phyloP scores from a whole-genome alignment of 1,140 invertebrate genomes.

The Penaeus indicus region DNA sequence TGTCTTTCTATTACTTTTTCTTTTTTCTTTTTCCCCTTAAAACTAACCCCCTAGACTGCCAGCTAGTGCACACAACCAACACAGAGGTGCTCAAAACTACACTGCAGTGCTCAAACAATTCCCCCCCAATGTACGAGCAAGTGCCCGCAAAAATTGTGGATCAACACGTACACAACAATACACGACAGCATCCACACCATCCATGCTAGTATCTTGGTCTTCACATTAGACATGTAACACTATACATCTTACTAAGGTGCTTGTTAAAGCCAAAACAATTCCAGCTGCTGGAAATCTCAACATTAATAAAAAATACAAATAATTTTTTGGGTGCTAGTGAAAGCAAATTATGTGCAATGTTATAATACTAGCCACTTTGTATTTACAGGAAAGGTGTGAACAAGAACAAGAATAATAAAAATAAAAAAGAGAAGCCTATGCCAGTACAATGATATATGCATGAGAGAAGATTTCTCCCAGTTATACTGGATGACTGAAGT shows the following conservation, averaged over 20 bases:
- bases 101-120: neutral
- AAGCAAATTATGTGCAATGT: constrained; percentile 28
- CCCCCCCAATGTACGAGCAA: neutral
- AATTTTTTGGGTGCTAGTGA: constrained; percentile 9
- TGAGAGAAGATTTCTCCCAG: too few species aligned
- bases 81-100: constrained; percentile 33
- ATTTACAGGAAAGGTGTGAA: constrained; percentile 6
- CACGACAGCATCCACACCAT: constrained; percentile 41
- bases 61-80: constrained; percentile 34
- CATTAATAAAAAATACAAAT: constrained; percentile 23
- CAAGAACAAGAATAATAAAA: too few species aligned
- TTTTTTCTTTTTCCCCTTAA: too few species aligned
- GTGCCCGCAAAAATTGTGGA: constrained; percentile 7
- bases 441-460: too few species aligned
- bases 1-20: too few species aligned
- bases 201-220: constrained; percentile 23
- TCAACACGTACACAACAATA: constrained; percentile 33
- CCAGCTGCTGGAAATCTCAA: neutral
- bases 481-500: too few species aligned
- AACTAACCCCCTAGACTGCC: neutral
- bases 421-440: too few species aligned
- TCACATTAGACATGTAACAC: neutral
- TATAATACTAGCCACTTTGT: constrained; percentile 20
- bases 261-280: too few species aligned
- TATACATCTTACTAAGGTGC: neutral